These are phyloP conservation scores for Copidosoma aretas DNA, from an alignment of 2,888 invertebrate species.

Conservation along the genomic window DNA sequence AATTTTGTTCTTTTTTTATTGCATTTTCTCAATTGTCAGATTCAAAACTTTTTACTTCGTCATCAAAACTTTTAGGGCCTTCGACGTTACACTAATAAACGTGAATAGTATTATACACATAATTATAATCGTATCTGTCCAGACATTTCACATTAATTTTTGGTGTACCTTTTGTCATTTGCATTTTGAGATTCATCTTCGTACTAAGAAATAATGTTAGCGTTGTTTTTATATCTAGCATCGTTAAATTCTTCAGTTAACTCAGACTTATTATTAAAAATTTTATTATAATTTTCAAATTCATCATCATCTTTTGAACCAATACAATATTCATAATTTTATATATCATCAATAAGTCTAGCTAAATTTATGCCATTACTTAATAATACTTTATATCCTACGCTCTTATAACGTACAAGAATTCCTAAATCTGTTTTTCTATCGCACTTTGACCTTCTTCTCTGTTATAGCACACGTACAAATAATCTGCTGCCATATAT, in stretches of 20 bases:
- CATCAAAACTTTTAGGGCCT: neutral
- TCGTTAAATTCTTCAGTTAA: neutral
- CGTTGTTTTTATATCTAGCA: neutral
- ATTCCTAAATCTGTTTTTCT: constrained; percentile 1
- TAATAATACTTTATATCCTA: constrained; percentile 32
- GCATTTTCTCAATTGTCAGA: neutral
- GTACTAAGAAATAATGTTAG: neutral
- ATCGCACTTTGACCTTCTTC: constrained; percentile 30
- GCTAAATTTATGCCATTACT: constrained; percentile 33
- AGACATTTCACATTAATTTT: neutral
- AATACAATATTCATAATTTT: constrained; percentile 23
- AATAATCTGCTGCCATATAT: constrained; percentile 36
- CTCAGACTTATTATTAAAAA: neutral
- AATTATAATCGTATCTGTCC: neutral
- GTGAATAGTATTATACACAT: neutral
- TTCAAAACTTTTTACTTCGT: neutral
- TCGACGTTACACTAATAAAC: neutral
- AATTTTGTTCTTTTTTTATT: neutral
- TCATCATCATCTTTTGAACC: neutral
- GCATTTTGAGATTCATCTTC: neutral
- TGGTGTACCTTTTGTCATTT: neutral
- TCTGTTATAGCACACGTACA: constrained; percentile 26
- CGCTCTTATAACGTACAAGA: constrained; percentile 33
- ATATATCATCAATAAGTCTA: constrained; percentile 34
- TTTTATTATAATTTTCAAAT: neutral